Percentiles rank a stretch among this genome's conserved stretches.
These are phyloP conservation scores for Drosophila anceps DNA, from an alignment of 2,888 invertebrate species.

Conservation along the genomic window DNA sequence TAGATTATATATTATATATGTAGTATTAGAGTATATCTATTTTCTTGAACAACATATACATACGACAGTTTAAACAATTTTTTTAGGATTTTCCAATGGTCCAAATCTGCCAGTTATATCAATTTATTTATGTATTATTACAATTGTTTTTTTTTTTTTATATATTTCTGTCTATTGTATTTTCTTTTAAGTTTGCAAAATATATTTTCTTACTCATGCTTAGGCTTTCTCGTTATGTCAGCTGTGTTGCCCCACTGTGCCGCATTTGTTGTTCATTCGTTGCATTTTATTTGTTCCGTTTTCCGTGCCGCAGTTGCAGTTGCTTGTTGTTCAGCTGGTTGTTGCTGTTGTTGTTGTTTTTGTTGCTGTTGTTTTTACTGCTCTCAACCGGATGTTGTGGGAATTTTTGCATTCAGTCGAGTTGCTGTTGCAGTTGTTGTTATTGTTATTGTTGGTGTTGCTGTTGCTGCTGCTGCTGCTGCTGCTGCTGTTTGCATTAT, in stretches of 20 bases:
- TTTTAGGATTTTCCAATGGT: too few relatives aligned
- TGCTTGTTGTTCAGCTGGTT: conserved; percentile 42
- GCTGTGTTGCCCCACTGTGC: conserved; percentile 38
- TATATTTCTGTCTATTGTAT: too few relatives aligned
- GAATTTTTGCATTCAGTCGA: conserved; percentile 76
- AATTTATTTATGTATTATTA: not conserved
- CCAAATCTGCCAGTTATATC: too few relatives aligned
- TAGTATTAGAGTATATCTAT: too few relatives aligned
- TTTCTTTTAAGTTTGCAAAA: too few relatives aligned
- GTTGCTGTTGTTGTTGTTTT: conserved; percentile 33
- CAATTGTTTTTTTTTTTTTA: not conserved
- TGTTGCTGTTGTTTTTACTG: conserved; percentile 51
- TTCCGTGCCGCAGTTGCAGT: conserved; percentile 40
- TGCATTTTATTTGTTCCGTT: conserved; percentile 76
- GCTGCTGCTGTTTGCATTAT: conserved; percentile 70
- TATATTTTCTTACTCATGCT: too few relatives aligned
- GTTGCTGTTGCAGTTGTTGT: conserved; percentile 37
- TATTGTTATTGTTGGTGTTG: conserved; percentile 16
- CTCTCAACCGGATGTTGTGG: conserved; percentile 80
- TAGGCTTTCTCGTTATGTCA: not conserved
- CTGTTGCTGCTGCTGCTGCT: conserved; percentile 21
- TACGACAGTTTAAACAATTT: too few relatives aligned
- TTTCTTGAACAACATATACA: too few relatives aligned
- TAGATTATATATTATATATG: not conserved
- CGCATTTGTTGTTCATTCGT: conserved; percentile 41